Evolutionary conservation across 2,888 invertebrate genomes (phyloP).

Genomic region (Drosophila recens): DNA sequence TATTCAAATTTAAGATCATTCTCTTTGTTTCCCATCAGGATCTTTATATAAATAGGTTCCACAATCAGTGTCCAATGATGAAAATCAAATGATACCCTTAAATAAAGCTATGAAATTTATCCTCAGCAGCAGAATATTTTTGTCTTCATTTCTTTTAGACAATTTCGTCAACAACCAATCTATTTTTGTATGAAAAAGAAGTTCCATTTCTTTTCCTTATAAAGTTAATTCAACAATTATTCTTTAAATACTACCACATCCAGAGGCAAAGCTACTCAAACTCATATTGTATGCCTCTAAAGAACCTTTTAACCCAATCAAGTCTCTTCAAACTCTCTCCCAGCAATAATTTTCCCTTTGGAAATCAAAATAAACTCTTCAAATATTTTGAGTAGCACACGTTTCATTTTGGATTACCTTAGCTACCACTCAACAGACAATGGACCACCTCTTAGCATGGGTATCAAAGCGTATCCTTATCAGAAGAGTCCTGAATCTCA

Average conservation of each 20-base stretch:
- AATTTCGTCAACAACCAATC: background rate
- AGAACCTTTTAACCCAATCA: background rate
- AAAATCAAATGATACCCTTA: too few species aligned
- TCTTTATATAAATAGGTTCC: too few species aligned
- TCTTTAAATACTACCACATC: background rate
- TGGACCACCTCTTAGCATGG: constrained; percentile 65
- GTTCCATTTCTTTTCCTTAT: background rate
- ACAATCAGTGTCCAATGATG: too few species aligned
- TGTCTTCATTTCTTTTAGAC: too few species aligned
- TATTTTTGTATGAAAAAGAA: background rate
- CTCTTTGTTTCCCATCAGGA: too few species aligned
- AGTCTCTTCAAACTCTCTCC: background rate
- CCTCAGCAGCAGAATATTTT: too few species aligned
- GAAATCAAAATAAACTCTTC: constrained; percentile 9
- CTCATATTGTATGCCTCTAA: background rate
- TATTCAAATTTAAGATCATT: too few species aligned
- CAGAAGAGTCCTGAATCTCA: constrained; percentile 34
- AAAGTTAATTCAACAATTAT: background rate
- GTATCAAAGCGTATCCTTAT: constrained; percentile 59
- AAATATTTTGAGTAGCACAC: constrained; percentile 8
- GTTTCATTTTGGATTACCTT: background rate
- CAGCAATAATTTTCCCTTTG: background rate
- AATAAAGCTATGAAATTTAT: too few species aligned
- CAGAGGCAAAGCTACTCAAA: constrained; percentile 1
- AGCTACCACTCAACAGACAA: constrained; percentile 18